Base-by-base conservation (phyloP, 2,113 vertebrate species). In the Cariama cristata region DNA sequence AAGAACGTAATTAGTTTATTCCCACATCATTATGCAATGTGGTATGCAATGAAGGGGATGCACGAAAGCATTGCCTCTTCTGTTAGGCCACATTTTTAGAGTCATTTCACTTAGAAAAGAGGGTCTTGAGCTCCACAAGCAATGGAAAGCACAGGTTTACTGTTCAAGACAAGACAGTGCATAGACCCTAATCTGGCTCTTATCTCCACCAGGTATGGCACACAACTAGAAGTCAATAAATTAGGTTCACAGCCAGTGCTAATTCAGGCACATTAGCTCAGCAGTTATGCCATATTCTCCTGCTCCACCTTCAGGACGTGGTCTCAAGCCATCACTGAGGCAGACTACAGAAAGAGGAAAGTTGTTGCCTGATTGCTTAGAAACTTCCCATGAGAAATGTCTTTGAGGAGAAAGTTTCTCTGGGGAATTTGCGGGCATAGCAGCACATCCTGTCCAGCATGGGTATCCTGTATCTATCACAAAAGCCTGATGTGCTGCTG, bases 211-310 rank as follows among this genome's bases (percentile, higher is more conserved):
- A 71, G 26, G 32, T 47, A 32, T 12, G 67, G 42, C 42, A 49
- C 6, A 44, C 6, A 33, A 3, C 26, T 35, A 32, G 44, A 6
- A 71, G 20, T 32, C 9, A 84, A 27, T 42, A 71, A 81, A 67
- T 24, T 1, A 17, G 30, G n/a, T 63, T 38, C 44, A 71, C 0
- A 0, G 58, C 9, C 2, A 23, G 7, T 40, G 30, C 22, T 87
- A 84, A 87, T 79, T 74, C 11, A 67, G 73, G 18, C 49, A 67
- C 27, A 44, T 44, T 88, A 77, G 33, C 24, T 85, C 66, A 72
- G 17, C n/a, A 52, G 19, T 60, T 75, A 47, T 32, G 22, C 8
- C 14, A 59, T 55, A 45, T 44, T 63, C 32, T 60, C n/a, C 49
- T 32, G 42, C 5, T 79, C 16, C 42, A 63, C 19, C 45, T 63